Conservation (phyloP, 2,113 vertebrate genomes). For the Carassius auratus region DNA sequence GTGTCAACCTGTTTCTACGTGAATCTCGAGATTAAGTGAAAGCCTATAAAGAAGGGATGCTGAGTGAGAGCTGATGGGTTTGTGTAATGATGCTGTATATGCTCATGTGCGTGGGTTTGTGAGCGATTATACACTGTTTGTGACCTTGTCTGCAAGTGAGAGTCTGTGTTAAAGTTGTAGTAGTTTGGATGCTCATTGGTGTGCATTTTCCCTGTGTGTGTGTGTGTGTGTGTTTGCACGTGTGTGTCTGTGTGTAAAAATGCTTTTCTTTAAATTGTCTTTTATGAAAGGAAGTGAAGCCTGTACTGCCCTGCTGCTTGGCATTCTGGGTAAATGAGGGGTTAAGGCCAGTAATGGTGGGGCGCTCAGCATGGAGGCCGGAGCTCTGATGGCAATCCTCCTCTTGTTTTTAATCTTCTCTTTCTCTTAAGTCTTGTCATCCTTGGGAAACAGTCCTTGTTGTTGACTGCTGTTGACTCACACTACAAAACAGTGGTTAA, state of each 20-base stretch:
- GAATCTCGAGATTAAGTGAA: conserved; percentile 6
- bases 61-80: conserved; percentile 49
- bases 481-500: conserved; percentile 6
- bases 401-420: conserved; percentile 9
- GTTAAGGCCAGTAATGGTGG: conserved; percentile 43
- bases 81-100: conserved; percentile 56
- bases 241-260: conserved; percentile 9
- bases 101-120: conserved; percentile 36
- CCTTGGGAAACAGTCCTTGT: conserved; percentile 6
- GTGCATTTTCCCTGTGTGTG: conserved; percentile 17
- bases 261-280: conserved; percentile 48
- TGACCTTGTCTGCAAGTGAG: neutral
- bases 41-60: conserved; percentile 37
- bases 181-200: conserved; percentile 32
- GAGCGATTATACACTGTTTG: conserved; percentile 28
- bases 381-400: neutral
- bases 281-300: conserved; percentile 49
- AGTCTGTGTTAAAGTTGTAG: conserved; percentile 22
- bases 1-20: conserved; percentile 8
- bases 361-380: conserved; percentile 44
- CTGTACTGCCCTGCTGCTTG: conserved; percentile 30
- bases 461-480: conserved; percentile 12
- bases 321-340: conserved; percentile 44
- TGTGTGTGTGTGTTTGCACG: conserved; percentile 8
- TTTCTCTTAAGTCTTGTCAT: neutral